These are phyloP conservation scores for Tylochromis polylepis DNA, from an alignment of 2,113 vertebrate genomes.

Conservation along the genomic window DNA sequence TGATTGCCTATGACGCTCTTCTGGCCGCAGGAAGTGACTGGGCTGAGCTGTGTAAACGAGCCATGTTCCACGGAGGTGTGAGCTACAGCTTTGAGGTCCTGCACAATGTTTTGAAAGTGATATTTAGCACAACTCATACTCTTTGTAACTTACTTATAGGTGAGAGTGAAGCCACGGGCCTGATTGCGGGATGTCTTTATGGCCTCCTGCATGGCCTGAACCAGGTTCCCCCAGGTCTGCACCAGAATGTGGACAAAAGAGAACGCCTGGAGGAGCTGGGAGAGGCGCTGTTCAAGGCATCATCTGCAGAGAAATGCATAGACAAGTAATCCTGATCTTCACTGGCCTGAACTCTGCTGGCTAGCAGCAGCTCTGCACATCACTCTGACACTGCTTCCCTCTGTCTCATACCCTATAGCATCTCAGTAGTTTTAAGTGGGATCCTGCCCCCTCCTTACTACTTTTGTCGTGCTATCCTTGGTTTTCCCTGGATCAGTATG, in stretches of 20 bases:
- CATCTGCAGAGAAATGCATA: constrained; percentile 83
- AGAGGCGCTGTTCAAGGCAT: constrained; percentile 78
- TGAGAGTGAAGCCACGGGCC: constrained; percentile 86
- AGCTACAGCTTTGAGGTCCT: neutral
- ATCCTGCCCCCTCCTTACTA: neutral
- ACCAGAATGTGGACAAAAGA: constrained; percentile 83
- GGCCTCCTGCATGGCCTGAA: constrained; percentile 84
- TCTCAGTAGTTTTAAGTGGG: neutral
- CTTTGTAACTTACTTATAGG: constrained; percentile 67
- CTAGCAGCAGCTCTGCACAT: constrained; percentile 47
- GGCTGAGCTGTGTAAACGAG: constrained; percentile 85
- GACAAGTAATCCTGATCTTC: constrained; percentile 67
- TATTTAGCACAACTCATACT: neutral
- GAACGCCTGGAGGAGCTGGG: constrained; percentile 82
- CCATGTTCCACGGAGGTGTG: constrained; percentile 95
- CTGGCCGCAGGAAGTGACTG: constrained; percentile 82
- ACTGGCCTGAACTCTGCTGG: constrained; percentile 60
- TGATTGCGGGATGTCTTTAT: constrained; percentile 88
- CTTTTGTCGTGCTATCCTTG: neutral
- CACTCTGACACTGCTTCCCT: constrained; percentile 4
- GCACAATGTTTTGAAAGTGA: neutral
- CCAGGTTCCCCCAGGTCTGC: constrained; percentile 78
- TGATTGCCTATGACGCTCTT: constrained; percentile 96
- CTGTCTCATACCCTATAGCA: neutral
- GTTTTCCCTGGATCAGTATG: neutral